A percentile compares a stretch with the other conserved stretches of the same genome.
These are phyloP conservation scores for Scomberomorus guttatus DNA, from an alignment of 2,797 vertebrate genomes.

Conservation along the genomic window DNA sequence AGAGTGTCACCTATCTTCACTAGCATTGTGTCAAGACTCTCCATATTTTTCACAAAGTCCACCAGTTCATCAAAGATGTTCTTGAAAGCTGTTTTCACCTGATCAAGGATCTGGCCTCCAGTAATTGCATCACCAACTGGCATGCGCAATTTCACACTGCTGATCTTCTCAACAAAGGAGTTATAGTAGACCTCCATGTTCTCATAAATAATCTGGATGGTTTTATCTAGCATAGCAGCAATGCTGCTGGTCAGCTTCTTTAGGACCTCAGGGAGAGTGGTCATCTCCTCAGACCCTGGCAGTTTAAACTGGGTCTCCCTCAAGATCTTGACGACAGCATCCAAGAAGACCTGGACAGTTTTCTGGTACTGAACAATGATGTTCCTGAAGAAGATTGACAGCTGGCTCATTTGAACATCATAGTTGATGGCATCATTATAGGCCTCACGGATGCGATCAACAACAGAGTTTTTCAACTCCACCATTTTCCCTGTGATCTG, in stretches of 20 bases:
- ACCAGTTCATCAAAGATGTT: conserved; percentile 72
- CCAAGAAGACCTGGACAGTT: conserved; percentile 75
- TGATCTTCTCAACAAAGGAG: conserved; percentile 80
- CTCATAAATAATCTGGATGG: conserved; percentile 66
- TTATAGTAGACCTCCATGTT: conserved; percentile 77
- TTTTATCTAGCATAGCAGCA: conserved; percentile 66
- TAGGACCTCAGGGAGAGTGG: conserved; percentile 84
- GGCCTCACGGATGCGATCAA: conserved; percentile 70
- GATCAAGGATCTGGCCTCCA: conserved; percentile 77
- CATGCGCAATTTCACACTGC: conserved; percentile 80
- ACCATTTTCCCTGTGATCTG: conserved; percentile 83
- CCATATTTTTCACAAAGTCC: conserved; percentile 77
- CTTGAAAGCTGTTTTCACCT: conserved; percentile 69
- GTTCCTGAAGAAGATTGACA: conserved; percentile 80
- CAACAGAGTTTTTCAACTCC: conserved; percentile 77
- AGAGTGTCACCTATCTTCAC: conserved; percentile 78
- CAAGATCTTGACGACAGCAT: conserved; percentile 84
- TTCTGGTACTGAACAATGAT: conserved; percentile 70
- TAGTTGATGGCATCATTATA: conserved; percentile 72
- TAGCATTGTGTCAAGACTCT: conserved; percentile 85
- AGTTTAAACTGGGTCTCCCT: conserved; percentile 86
- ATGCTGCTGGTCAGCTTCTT: conserved; percentile 71
- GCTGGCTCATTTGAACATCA: conserved; percentile 76
- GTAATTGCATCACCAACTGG: conserved; percentile 76
- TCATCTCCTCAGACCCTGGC: conserved; percentile 82